These are phyloP conservation scores for Zhuqinia jingwanae DNA, from an alignment of 2,888 invertebrate species.

Conservation along the genomic window DNA sequence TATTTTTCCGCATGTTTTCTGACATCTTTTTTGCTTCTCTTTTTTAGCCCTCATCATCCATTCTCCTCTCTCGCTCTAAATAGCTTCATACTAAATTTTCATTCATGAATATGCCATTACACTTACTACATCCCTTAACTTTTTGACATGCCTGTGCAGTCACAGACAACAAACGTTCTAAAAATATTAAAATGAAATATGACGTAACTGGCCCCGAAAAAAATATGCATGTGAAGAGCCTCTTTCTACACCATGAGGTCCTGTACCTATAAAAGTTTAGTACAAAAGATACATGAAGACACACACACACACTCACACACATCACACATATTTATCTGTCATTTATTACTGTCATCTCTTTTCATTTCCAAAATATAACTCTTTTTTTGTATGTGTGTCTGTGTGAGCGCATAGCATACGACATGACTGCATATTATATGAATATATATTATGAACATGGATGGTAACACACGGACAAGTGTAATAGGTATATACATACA, in stretches of 20 bases:
- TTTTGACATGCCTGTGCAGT: constrained; percentile 1
- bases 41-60: too few relatives aligned
- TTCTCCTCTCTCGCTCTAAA: constrained; percentile 4
- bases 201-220: background rate
- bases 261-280: background rate
- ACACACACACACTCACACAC: background rate
- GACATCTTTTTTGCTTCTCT: background rate
- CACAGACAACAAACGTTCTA: constrained; percentile 7
- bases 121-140: background rate
- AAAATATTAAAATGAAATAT: constrained; percentile 37
- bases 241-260: too few relatives aligned
- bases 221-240: background rate
- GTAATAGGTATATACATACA: too few relatives aligned
- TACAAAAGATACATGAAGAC: background rate
- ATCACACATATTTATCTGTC: background rate
- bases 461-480: background rate
- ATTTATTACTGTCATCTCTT: constrained; percentile 60
- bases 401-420: background rate
- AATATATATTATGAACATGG: background rate
- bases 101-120: constrained; percentile 9
- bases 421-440: too few relatives aligned
- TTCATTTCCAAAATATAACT: constrained; percentile 28
- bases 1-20: constrained; percentile 15
- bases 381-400: background rate
- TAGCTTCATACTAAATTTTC: too few relatives aligned